Evolutionary conservation across 2,888 invertebrate genomes (phyloP), one percentile per base, ranked within the genome.

Genomic region (Megaustenia siamemsis): DNA sequence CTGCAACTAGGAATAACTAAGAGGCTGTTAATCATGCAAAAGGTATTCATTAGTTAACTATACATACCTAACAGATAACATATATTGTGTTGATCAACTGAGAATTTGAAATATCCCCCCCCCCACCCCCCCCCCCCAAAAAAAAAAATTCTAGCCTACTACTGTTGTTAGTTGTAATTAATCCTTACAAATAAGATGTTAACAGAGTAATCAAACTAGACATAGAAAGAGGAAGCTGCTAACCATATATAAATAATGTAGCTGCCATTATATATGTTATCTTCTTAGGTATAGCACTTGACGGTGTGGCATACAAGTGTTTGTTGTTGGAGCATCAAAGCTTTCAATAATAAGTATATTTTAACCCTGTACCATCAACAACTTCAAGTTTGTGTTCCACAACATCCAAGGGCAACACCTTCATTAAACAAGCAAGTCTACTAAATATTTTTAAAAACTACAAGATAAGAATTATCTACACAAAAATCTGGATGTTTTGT

Each of bases 1-100:
- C 75, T 28, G n/a, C 49, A 49, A 53, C 53, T 75, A 15, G 3
- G 53, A 45, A 75, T 53, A 75, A 49, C 75, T 32, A 32, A 45
- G 28, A 21, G 49, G 32, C 8, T 24, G 24, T 45, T 21, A 38
- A 71, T 38, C 71, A 40, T 71, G 3, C 40, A 71, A 38, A 71
- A n/a, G n/a, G n/a, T n/a, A n/a, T n/a, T n/a, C n/a, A n/a, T n/a
- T n/a, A n/a, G n/a, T n/a, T n/a, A n/a, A n/a, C n/a, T n/a, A n/a
- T n/a, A n/a, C n/a, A n/a, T n/a, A n/a, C n/a, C n/a, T n/a, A n/a
- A n/a, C n/a, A n/a, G n/a, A n/a, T n/a, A n/a, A n/a, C n/a, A n/a
- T n/a, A n/a, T n/a, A n/a, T n/a, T n/a, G n/a, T n/a, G n/a, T n/a
- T n/a, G n/a, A n/a, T n/a, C n/a, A n/a, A n/a, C n/a, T n/a, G n/a